Evolutionary conservation across 2,797 vertebrate species (phyloP), one percentile per base, ranked within the genome.

Genomic region (Strix occidentalis): DNA sequence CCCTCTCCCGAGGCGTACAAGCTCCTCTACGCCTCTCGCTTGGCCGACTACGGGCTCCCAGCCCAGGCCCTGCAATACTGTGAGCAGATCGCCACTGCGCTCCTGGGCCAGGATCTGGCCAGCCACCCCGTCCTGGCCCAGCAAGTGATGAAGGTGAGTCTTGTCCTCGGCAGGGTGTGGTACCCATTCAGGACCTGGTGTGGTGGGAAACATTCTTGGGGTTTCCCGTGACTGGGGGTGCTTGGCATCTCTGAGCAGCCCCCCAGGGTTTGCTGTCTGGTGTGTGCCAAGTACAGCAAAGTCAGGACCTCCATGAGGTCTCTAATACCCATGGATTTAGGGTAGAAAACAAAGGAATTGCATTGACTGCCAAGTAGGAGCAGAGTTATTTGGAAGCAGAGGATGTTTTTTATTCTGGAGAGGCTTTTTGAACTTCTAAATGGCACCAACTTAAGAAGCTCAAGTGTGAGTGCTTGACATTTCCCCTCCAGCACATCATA

Each of bases 11-110:
- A 99, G 99, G 98, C 98, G 25, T 99, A 99, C 92, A 99, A 99
- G 96, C 97, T 99, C 86, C 97, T 99, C 79, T 99, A 99, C 1
- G 99, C 99, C n/a, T 97, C 98, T 92, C 98, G 98, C 20, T 97
- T 99, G 97, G 97, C 98, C 3, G 99, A 99, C 96, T 98, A 98
- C 0, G 99, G 99, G 26, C 98, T 99, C 13, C 83, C 97, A 5
- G 98, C 98, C 37, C 98, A 98, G 96, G 99, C 99, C 46, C 98
- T 99, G 95, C 98, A 99, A 92, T 99, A 99, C 97, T 99, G 99
- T 0, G 99, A 99, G 97, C 98, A 98, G 79, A 93, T 99, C 1
- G 98, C 98, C 24, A 79, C 90, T 2, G 78, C 84, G 2, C 84
- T 99, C n/a, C 98, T 99, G 81, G 93, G 69, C 69, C 97, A 97